Evolutionary conservation across 2,888 invertebrate species (phyloP), one percentile per base, ranked within the genome.

Genomic region (Dolichopus griseipennis): DNA sequence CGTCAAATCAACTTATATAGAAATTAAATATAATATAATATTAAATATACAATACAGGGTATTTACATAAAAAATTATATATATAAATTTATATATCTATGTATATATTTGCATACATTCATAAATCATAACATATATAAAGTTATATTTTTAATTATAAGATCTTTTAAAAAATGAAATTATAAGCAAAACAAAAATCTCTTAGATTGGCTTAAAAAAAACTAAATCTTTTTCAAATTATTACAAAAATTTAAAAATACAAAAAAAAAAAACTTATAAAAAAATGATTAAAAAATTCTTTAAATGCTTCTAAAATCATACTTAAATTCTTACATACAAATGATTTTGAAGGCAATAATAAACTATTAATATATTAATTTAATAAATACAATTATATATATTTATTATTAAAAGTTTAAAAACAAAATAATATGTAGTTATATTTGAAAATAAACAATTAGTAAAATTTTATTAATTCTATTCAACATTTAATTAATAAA

Each of bases 1-100:
- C 52, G 52, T 52, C 52, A 52, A 52, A 52, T 52, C 52, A 52
- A 52, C 52, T 52, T 52, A 52, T 52, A 52, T 12, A 52, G 41
- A 52, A 52, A 52, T 52, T 52, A 52, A 52, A 12, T 52, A 52
- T 52, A 52, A 52, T 52, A 52, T 52, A 52, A 52, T 52, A 18
- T 52, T 52, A 52, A 27, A 52, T 52, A 52, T 52, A 52, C 9
- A 52, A 52, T 52, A 52, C 52, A 52, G 52, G 52, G 52, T 52
- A 52, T 52, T 52, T 52, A 52, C 52, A 52, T 52, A 52, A 52
- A 52, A 15, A 52, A 52, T 52, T 52, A 15, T 12, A 18, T 52
- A 52, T 52, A 52, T 52, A 52, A 18, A n/a, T 52, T 18, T 1
- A n/a, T 52, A 52, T 52, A 52, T 52, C 9, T 52, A 52, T 18